Evolutionary conservation across 2,888 invertebrate genomes (phyloP).

Genomic region (Ceriagrion tenellum): DNA sequence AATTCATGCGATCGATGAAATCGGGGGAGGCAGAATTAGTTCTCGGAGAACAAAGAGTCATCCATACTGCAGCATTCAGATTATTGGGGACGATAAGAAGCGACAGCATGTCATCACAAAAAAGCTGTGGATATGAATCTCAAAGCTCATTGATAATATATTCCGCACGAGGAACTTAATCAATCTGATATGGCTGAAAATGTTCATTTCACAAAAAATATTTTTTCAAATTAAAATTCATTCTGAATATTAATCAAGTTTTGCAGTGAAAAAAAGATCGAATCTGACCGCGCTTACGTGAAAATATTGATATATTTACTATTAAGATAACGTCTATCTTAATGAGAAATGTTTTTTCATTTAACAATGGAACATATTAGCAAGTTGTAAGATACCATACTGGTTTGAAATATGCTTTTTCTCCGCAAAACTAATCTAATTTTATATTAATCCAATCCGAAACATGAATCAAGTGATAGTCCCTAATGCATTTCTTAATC

Average conservation of each 20-base stretch:
- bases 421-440: background rate
- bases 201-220: background rate
- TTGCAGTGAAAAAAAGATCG: too few relatives aligned
- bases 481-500: too few relatives aligned
- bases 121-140: background rate
- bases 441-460: background rate
- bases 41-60: background rate
- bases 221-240: too few relatives aligned
- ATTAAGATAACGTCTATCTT: too few relatives aligned
- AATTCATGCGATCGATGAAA: background rate
- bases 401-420: too few relatives aligned
- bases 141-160: background rate
- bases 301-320: too few relatives aligned
- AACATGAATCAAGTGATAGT: background rate
- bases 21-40: background rate
- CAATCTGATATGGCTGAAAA: background rate
- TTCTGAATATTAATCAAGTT: too few relatives aligned
- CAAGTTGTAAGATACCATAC: too few relatives aligned
- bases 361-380: too few relatives aligned
- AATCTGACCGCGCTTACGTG: too few relatives aligned
- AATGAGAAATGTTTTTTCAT: too few relatives aligned
- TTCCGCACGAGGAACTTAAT: background rate
- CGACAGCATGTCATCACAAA: background rate
- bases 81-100: background rate
- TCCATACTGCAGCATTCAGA: background rate